Percentiles rank a stretch among this genome's conserved stretches.
Conservation (phyloP, 1,140 invertebrate species). For the Neodiprion virginianus region DNA sequence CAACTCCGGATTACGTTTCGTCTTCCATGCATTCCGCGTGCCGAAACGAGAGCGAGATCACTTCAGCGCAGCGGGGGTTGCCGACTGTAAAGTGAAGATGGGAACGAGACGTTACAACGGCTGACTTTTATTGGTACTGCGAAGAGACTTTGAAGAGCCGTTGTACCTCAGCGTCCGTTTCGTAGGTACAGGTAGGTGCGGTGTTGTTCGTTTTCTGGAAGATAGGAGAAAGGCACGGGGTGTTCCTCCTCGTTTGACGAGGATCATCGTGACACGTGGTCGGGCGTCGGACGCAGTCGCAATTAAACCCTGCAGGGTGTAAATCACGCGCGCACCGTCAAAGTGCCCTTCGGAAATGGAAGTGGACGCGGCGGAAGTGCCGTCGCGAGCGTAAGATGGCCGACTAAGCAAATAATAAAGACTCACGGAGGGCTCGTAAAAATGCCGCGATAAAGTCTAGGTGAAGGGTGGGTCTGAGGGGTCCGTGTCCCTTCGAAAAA, state of each 20-base stretch:
- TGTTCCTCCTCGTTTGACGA: not conserved
- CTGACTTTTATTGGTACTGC: not conserved
- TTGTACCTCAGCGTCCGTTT: not conserved
- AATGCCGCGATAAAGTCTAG: slow-evolving; percentile 4
- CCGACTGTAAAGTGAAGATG: not conserved
- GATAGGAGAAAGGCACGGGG: not conserved
- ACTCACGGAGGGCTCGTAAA: slow-evolving; percentile 6
- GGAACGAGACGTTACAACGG: too few relatives aligned
- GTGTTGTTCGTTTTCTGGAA: not conserved
- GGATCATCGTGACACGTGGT: not conserved
- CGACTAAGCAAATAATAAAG: slow-evolving; percentile 7
- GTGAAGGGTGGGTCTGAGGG: not conserved
- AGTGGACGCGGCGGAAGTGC: not conserved
- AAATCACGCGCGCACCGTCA: not conserved
- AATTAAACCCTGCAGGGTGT: not conserved
- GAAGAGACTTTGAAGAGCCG: not conserved
- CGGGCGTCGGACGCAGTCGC: not conserved
- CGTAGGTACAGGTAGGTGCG: not conserved
- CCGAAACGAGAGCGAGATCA: not conserved
- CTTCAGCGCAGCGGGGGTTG: not conserved
- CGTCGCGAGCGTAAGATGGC: not conserved
- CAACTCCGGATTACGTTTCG: not conserved
- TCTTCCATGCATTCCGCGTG: not conserved
- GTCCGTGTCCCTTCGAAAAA: not conserved
- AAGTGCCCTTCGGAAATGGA: not conserved